phyloP scores from a whole-genome alignment of 2,113 vertebrate genomes.

The Grammomys surdaster region DNA sequence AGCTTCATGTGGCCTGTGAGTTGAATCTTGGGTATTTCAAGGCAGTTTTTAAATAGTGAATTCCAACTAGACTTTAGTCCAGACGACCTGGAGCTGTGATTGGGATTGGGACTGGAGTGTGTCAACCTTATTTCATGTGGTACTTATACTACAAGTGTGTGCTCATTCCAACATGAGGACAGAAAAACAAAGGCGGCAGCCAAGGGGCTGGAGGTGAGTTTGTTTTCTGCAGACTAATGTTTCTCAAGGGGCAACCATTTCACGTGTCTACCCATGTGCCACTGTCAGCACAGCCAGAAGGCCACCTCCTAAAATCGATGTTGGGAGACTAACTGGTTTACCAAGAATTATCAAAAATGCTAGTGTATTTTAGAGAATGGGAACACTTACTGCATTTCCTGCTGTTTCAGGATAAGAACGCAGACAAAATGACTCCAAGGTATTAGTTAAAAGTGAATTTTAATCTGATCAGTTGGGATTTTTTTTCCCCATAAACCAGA shows the following conservation, averaged over 20 bases:
- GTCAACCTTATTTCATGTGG: neutral
- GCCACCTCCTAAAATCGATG: neutral
- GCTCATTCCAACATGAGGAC: neutral
- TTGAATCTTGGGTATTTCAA: no score
- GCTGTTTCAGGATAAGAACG: neutral
- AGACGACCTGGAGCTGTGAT: neutral
- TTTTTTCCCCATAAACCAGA: neutral
- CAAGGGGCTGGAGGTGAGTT: neutral
- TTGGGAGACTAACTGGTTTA: neutral
- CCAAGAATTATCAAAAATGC: neutral
- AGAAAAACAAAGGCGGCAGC: neutral
- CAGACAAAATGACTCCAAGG: conserved; percentile 12
- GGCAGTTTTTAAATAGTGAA: neutral
- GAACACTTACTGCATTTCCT: conserved; percentile 1
- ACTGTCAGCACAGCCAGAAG: neutral
- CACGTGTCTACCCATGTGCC: neutral
- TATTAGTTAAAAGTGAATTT: conserved; percentile 10
- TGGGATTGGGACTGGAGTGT: neutral
- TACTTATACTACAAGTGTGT: conserved; percentile 3
- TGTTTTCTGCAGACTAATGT: neutral
- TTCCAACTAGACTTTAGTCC: conserved; percentile 28
- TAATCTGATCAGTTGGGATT: neutral
- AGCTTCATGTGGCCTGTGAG: no score
- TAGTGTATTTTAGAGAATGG: conserved; percentile 29
- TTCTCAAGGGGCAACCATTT: neutral